Evolutionary conservation across 2,113 vertebrate genomes (phyloP).

Genomic region (Numenius arquata): DNA sequence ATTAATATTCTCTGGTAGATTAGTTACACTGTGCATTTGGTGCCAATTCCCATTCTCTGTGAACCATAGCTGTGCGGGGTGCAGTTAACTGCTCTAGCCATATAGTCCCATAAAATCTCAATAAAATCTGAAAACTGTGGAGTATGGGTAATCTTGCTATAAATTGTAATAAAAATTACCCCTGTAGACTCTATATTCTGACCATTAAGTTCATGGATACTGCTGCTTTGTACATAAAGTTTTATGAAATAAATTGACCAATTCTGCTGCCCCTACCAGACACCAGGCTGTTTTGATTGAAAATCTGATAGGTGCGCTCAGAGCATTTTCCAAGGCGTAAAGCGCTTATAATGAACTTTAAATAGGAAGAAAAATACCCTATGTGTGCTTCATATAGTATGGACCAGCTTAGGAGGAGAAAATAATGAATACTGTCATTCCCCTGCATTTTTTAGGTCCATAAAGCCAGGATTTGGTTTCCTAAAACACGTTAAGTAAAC

Average conservation of each 20-base stretch:
- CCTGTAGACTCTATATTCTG: constrained; percentile 74
- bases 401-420: constrained; percentile 3
- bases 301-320: constrained; percentile 57
- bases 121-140: constrained; percentile 74
- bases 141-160: constrained; percentile 73
- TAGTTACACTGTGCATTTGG: constrained; percentile 18
- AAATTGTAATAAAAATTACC: constrained; percentile 80
- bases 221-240: constrained; percentile 80
- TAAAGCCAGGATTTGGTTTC: constrained; percentile 45
- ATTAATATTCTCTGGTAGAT: constrained; percentile 67
- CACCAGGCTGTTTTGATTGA: constrained; percentile 70
- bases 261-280: constrained; percentile 53
- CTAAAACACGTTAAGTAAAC: constrained; percentile 19
- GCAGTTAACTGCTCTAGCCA: constrained; percentile 53
- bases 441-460: not conserved
- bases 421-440: not conserved
- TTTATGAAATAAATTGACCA: constrained; percentile 81
- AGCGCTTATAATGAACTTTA: constrained; percentile 58
- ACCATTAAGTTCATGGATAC: constrained; percentile 75
- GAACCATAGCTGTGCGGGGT: constrained; percentile 26
- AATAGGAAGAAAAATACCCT: constrained; percentile 16
- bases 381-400: not conserved
- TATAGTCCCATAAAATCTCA: constrained; percentile 71
- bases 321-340: constrained; percentile 43
- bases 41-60: constrained; percentile 26